phyloP scores from a whole-genome alignment of 1,140 invertebrate species.

The Sminthurides bifidus region DNA sequence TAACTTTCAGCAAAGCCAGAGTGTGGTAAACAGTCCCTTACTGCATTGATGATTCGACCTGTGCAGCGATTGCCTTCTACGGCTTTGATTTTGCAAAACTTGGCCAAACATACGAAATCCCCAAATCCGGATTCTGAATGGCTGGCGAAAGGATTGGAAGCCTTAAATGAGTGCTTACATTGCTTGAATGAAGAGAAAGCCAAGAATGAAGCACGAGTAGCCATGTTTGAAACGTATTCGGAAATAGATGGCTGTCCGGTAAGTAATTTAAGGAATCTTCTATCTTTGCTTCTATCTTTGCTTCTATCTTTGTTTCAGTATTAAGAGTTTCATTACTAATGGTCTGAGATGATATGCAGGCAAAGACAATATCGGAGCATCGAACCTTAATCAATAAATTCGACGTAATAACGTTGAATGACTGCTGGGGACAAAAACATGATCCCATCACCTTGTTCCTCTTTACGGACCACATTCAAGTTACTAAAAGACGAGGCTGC shows the following conservation, averaged over 20 bases:
- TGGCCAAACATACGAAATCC: constrained; percentile 77
- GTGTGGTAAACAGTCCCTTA: constrained; percentile 85
- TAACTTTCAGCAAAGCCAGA: constrained; percentile 67
- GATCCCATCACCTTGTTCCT: constrained; percentile 79
- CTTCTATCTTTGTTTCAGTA: constrained; percentile 18
- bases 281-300: constrained; percentile 3
- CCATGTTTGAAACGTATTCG: constrained; percentile 94
- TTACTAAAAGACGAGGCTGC: constrained; percentile 17
- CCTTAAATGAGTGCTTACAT: constrained; percentile 84
- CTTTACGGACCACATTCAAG: constrained; percentile 72
- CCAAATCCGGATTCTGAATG: constrained; percentile 71
- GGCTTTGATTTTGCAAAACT: constrained; percentile 83
- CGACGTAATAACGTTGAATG: constrained; percentile 79
- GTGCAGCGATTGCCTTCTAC: constrained; percentile 93
- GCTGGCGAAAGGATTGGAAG: constrained; percentile 69
- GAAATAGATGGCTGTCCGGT: constrained; percentile 95
- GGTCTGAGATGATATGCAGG: constrained; percentile 45
- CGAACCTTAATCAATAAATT: constrained; percentile 72
- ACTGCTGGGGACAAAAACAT: constrained; percentile 70
- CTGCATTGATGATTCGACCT: constrained; percentile 88
- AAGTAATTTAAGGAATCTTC: constrained; percentile 40
- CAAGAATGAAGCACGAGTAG: constrained; percentile 84
- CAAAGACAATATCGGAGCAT: constrained; percentile 81
- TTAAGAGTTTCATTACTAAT: too few species aligned
- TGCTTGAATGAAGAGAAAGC: constrained; percentile 95